A percentile compares a stretch with the other conserved stretches of the same genome.
phyloP scores from a whole-genome alignment of 1,140 invertebrate species.

The Drosophila littoralis region DNA sequence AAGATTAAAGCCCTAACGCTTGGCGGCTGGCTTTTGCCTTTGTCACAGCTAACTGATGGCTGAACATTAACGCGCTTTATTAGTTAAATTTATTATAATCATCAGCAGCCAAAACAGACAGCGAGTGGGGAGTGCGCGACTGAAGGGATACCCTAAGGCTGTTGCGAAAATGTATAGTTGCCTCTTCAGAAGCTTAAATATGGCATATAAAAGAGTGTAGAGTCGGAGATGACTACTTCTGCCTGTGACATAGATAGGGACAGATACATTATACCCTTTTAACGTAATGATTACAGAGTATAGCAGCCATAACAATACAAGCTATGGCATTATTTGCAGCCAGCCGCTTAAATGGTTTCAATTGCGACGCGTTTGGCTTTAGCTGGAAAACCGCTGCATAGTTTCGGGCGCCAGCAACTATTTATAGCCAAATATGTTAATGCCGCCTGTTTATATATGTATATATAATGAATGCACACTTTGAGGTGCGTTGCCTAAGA shows the following conservation, averaged over 20 bases:
- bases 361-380: slow-evolving; percentile 39
- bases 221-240: too few relatives aligned
- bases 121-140: too few relatives aligned
- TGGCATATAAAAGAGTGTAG: too few relatives aligned
- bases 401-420: slow-evolving; percentile 51
- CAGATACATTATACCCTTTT: too few relatives aligned
- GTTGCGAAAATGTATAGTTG: too few relatives aligned
- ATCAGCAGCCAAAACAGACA: slow-evolving; percentile 28
- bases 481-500: slow-evolving; percentile 57
- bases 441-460: not conserved
- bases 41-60: slow-evolving; percentile 66
- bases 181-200: too few relatives aligned
- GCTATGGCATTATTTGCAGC: not conserved
- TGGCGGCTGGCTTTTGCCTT: slow-evolving; percentile 11
- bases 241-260: too few relatives aligned
- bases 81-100: slow-evolving; percentile 81
- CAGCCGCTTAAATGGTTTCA: slow-evolving; percentile 31
- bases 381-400: slow-evolving; percentile 56
- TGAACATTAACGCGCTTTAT: slow-evolving; percentile 79
- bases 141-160: too few relatives aligned
- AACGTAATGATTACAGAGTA: too few relatives aligned
- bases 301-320: slow-evolving; percentile 7
- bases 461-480: slow-evolving; percentile 76
- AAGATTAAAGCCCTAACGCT: slow-evolving; percentile 32
- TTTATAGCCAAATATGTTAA: slow-evolving; percentile 31